phyloP scores from a whole-genome alignment of 2,113 vertebrate species.

The Sphaerodactylus townsendi region DNA sequence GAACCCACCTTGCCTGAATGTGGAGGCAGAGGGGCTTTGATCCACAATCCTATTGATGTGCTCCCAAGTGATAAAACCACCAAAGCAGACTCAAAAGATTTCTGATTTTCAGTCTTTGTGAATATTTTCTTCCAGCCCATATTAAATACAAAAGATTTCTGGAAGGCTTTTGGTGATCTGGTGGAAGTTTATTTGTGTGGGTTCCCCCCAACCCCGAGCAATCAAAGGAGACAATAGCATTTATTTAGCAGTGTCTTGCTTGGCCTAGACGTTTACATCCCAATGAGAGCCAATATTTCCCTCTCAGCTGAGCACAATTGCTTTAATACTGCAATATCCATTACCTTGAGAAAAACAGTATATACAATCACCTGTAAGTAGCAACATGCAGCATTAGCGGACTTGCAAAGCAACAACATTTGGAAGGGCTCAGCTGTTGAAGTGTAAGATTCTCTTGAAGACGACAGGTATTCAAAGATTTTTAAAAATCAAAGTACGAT shows the following conservation, averaged over 20 bases:
- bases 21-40: not conserved
- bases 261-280: not conserved
- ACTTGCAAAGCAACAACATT: constrained; percentile 45
- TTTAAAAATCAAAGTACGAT: constrained; percentile 53
- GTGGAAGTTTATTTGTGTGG: constrained; percentile 31
- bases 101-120: not conserved
- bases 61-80: not conserved
- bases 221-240: constrained; percentile 16
- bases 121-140: not conserved
- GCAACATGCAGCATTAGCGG: constrained; percentile 26
- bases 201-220: not conserved
- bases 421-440: constrained; percentile 25
- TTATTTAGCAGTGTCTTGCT: not conserved
- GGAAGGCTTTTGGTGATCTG: not conserved
- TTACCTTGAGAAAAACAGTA: constrained; percentile 49
- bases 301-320: constrained; percentile 41
- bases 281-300: not conserved
- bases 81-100: too few relatives aligned
- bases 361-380: constrained; percentile 37
- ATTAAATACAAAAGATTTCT: not conserved
- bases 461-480: constrained; percentile 60
- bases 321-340: constrained; percentile 56
- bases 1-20: not conserved
- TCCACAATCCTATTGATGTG: not conserved
- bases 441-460: constrained; percentile 52